Base-by-base conservation (phyloP, 2,888 invertebrate genomes). In the Epinotia demarniana region DNA sequence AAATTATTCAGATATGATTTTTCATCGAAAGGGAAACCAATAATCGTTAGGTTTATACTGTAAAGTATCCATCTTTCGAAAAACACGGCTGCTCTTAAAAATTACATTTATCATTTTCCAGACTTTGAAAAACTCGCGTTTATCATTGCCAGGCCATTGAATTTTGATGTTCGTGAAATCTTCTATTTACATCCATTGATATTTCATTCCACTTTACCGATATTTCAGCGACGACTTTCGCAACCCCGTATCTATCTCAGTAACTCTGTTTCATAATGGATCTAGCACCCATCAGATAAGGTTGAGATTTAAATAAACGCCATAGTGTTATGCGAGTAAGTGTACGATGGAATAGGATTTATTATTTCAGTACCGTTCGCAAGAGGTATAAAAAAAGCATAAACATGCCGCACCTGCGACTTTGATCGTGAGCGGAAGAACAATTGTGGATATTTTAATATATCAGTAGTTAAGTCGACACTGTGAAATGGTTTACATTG, bases 331-430 rank as follows among this genome's bases (percentile, higher is more conserved):
- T 46, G n/a, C 23, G 58, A 60, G 58, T 43, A 19, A 69, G 39
- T 46, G 46, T 58, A 58, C n/a, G 18, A 13, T 68, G 9, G 39
- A 46, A 3, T 16, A 46, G 46, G 23, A 74, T 74, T 70, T 74
- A 64, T 75, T 75, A 66, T 75, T 75, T 70, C 75, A 75, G 70
- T 63, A 61, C 43, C 53, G 70, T 66, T 70, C 18, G 58, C 63
- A 58, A 53, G 70, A 70, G 63, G 27, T 64, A 64, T 74, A 63
- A 74, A 74, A 70, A 74, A 74, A 58, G 49, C 69, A 75, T 70
- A 70, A 75, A 75, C 69, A 60, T 49, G 60, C 67, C 58, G 70
- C 75, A 75, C 74, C 70, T 75, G 75, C 49, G 69, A 46, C 69
- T 63, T 69, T 64, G 70, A 66, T 66, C 70, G 70, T 64, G 64